These are phyloP conservation scores for Onychorhynchus coronatus DNA, from an alignment of 2,113 vertebrate species.

Conservation along the genomic window DNA sequence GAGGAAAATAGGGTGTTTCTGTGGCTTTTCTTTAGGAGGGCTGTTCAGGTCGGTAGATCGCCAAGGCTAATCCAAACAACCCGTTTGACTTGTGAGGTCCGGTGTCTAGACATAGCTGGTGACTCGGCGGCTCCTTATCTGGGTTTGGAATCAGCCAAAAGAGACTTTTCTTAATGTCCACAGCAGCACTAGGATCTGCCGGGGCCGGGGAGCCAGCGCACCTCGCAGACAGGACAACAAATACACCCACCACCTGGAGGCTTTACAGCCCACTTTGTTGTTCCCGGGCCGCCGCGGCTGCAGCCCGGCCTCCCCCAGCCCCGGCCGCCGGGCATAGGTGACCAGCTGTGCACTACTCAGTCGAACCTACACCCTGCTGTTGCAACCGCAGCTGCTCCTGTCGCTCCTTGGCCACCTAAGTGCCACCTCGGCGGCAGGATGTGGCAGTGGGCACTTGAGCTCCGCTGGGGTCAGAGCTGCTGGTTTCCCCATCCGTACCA, in stretches of 20 bases:
- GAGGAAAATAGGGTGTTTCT: constrained; percentile 70
- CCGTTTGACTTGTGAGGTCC: constrained; percentile 83
- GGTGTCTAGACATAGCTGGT: constrained; percentile 83
- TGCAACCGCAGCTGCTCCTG: rapidly evolving
- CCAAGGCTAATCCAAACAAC: constrained; percentile 84
- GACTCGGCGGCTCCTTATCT: constrained; percentile 86
- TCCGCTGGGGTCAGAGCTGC: not conserved
- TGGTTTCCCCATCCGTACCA: not conserved
- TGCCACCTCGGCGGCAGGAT: not conserved
- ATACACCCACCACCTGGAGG: constrained; percentile 73
- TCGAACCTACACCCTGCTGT: not conserved
- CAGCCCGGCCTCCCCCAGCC: not conserved
- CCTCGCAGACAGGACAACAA: constrained; percentile 72
- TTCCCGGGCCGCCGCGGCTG: not conserved
- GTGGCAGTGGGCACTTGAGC: not conserved
- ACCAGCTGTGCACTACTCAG: not conserved
- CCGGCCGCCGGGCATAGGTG: not conserved
- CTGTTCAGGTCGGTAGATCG: constrained; percentile 78
- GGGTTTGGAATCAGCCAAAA: constrained; percentile 78
- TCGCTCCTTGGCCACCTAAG: not conserved
- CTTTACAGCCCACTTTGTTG: constrained; percentile 73
- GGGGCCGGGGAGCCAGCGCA: constrained; percentile 60
- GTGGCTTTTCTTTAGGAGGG: constrained; percentile 66
- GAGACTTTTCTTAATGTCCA: constrained; percentile 76
- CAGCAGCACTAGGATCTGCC: constrained; percentile 63